phyloP scores from a whole-genome alignment of 2,797 vertebrate genomes.

The Chelon labrosus region DNA sequence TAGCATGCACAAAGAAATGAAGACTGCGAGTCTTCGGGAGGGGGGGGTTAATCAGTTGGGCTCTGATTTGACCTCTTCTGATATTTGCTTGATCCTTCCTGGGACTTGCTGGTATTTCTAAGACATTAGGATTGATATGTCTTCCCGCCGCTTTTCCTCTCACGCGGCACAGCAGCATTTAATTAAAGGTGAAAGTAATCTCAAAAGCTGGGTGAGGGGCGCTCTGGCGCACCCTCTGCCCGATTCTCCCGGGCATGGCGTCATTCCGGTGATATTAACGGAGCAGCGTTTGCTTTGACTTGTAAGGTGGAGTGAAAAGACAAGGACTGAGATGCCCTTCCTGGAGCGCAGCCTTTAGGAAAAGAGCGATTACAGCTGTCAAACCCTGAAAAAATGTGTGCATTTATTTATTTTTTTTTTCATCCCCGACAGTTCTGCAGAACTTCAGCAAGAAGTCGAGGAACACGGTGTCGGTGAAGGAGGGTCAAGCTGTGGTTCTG shows the following conservation, averaged over 20 bases:
- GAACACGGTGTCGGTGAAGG: constrained; percentile 90
- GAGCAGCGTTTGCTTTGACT: constrained; percentile 19
- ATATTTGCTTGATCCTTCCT: constrained; percentile 71
- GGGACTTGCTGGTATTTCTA: constrained; percentile 74
- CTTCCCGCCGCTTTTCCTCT: constrained; percentile 65
- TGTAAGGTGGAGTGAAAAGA: background rate
- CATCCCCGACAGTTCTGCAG: constrained; percentile 88
- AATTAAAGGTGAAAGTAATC: constrained; percentile 81
- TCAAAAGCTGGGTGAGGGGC: constrained; percentile 41
- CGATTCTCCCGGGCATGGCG: background rate
- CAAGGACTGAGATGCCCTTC: no score
- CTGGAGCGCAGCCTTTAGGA: background rate
- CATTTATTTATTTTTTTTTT: constrained; percentile 11
- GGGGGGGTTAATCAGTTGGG: constrained; percentile 46
- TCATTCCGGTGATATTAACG: constrained; percentile 35
- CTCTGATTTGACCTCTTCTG: constrained; percentile 59
- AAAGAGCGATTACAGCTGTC: constrained; percentile 36
- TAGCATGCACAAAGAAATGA: constrained; percentile 1
- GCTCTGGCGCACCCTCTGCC: constrained; percentile 25
- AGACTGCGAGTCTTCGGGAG: constrained; percentile 1
- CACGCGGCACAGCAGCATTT: constrained; percentile 63
- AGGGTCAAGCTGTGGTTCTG: constrained; percentile 94
- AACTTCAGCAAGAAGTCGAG: constrained; percentile 91
- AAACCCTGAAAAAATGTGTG: constrained; percentile 32
- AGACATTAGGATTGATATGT: constrained; percentile 64